Percentiles rank a stretch among this genome's conserved stretches.
These are phyloP conservation scores for Hartigia nigra DNA, from an alignment of 2,888 invertebrate species.

Conservation along the genomic window DNA sequence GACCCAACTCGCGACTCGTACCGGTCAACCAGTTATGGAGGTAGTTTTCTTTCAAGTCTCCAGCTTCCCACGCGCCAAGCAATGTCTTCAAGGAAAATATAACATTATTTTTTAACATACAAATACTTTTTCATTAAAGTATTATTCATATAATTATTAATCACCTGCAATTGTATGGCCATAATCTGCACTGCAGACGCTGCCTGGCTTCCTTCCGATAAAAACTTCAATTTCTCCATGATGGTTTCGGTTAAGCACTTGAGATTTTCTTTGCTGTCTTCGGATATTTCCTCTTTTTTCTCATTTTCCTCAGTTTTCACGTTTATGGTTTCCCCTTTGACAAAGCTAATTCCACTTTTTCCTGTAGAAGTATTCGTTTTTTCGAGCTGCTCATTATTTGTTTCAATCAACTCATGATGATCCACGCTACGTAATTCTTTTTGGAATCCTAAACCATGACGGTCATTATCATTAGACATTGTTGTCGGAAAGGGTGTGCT, in stretches of 20 bases:
- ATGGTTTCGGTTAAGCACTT: conserved; percentile 66
- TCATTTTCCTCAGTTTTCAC: conserved; percentile 27
- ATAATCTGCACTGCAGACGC: conserved; percentile 72
- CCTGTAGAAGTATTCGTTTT: neutral
- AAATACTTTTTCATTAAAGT: neutral
- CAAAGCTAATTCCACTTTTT: conserved; percentile 60
- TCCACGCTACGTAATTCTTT: conserved; percentile 29
- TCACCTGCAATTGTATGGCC: conserved; percentile 73
- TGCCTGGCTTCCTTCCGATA: conserved; percentile 69
- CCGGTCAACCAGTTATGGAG: conserved; percentile 72
- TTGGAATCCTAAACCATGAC: conserved; percentile 61
- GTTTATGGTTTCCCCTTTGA: conserved; percentile 59
- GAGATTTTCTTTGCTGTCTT: conserved; percentile 50
- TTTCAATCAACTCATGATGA: neutral
- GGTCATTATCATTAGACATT: conserved; percentile 43
- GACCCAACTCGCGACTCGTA: conserved; percentile 71
- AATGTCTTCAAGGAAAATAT: conserved; percentile 69
- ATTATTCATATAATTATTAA: conserved; percentile 17
- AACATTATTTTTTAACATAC: neutral
- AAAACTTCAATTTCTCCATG: conserved; percentile 71
- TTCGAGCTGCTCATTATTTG: neutral
- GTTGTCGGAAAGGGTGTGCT: conserved; percentile 26
- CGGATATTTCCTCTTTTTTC: conserved; percentile 26
- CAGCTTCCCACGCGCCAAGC: conserved; percentile 72
- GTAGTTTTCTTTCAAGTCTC: conserved; percentile 71